Percentiles rank a stretch among this genome's conserved stretches.
These are phyloP conservation scores for Flexamia atlantica DNA, from an alignment of 2,888 invertebrate species.

Conservation along the genomic window DNA sequence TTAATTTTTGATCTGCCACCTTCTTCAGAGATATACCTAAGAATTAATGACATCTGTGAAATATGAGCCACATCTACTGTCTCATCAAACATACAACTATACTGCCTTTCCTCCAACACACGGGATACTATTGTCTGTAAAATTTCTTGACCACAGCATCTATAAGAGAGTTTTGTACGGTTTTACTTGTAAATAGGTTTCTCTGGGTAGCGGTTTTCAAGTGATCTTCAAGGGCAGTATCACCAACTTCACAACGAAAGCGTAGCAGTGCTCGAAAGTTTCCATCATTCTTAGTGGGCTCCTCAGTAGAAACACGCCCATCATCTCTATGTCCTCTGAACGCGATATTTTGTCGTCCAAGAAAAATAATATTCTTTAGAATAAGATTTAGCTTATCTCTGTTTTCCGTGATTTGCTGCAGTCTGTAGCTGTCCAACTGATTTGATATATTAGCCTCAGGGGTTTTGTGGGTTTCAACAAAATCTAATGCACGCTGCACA, in stretches of 20 bases:
- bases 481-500: conserved; percentile 60
- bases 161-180: conserved; percentile 71
- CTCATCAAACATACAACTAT: conserved; percentile 71
- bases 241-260: conserved; percentile 69
- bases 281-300: conserved; percentile 52
- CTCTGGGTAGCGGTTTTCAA: conserved; percentile 67
- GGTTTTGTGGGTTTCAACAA: conserved; percentile 54
- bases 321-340: conserved; percentile 69
- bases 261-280: conserved; percentile 69
- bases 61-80: conserved; percentile 70
- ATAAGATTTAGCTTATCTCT: conserved; percentile 66
- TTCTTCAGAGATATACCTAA: conserved; percentile 68
- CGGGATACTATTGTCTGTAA: conserved; percentile 9
- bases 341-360: conserved; percentile 70
- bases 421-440: conserved; percentile 45
- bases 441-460: conserved; percentile 62
- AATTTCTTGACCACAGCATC: conserved; percentile 69
- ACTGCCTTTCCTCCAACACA: conserved; percentile 65
- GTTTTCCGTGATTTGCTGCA: conserved; percentile 66
- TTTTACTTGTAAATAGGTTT: conserved; percentile 71
- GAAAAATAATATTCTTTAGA: conserved; percentile 67
- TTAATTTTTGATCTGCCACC: too few relatives aligned
- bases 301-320: conserved; percentile 55
- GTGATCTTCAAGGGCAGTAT: conserved; percentile 68
- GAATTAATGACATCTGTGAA: conserved; percentile 70